These are phyloP conservation scores for Engraulis encrasicolus DNA, from an alignment of 2,113 vertebrate species.

Conservation along the genomic window DNA sequence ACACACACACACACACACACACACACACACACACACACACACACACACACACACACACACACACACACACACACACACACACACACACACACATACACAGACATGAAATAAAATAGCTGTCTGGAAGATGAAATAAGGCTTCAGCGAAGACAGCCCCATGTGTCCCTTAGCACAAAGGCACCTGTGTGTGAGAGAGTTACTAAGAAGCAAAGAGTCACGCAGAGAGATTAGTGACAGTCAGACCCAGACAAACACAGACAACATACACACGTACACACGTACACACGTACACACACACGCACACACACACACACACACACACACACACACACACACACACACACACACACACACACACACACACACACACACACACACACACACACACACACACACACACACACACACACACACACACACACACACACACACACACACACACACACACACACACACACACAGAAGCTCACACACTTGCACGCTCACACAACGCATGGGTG, in stretches of 20 bases:
- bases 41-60: no score
- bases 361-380: no score
- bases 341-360: neutral
- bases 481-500: no score
- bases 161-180: neutral
- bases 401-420: no score
- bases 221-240: neutral
- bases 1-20: no score
- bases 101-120: neutral
- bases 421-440: neutral
- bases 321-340: neutral
- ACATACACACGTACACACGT: neutral
- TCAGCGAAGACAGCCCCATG: neutral
- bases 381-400: no score
- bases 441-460: conserved; percentile 42
- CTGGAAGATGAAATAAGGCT: neutral
- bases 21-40: no score
- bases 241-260: no score
- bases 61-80: no score
- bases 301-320: no score
- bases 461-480: conserved; percentile 24
- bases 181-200: neutral
- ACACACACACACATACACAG: no score
- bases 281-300: neutral
- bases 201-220: neutral